Base-by-base conservation (phyloP, 2,113 vertebrate species). In the Trochalopteron elliotii region DNA sequence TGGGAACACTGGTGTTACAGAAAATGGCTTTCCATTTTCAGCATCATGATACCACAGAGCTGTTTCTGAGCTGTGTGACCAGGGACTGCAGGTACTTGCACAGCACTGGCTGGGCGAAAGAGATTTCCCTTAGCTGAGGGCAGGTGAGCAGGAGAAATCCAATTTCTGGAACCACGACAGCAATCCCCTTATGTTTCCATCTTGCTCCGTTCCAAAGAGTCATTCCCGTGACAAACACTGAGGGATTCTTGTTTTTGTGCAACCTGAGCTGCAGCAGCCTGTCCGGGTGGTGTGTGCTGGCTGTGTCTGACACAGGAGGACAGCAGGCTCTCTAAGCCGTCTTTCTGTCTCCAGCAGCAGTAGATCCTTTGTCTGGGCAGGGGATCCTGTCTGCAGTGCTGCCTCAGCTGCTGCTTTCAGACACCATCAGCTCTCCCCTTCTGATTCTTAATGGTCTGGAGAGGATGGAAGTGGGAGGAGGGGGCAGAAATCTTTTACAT, bases 371-470 rank as follows among this genome's bases (percentile, higher is more conserved):
- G 88, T 77, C 88, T 89, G 79, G 75, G 40, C n/a, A 67, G 20
- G 45, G 84, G 14, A 28, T 76, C 22, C 45, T 90, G 89, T 91
- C 87, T 93, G 90, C 82, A 33, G 23, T 17, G 71, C 81, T 61
- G 84, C 92, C 83, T 85, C 92, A 81, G 76, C 91, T 69, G 79
- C 86, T 60, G 81, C 69, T 75, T 94, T 83, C 85, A 90, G 65
- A 71, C 91, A 57, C 28, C 1, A 0, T 45, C 75, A 74, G 47
- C 72, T 74, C 86, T 83, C 1, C 0, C 45, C 83, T 77, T 65
- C 55, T 78, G 47, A 18, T 86, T 65, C 64, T 68, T 30, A 81
- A 67, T 78, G 80, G 52, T 64, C 64, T 91, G 44, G 50, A 63
- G 68, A 82, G 70, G 63, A 71, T 65, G 71, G 61, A 55, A 79